Conservation (phyloP, 1,140 invertebrate species). For the Ceratosolen solmsi region DNA sequence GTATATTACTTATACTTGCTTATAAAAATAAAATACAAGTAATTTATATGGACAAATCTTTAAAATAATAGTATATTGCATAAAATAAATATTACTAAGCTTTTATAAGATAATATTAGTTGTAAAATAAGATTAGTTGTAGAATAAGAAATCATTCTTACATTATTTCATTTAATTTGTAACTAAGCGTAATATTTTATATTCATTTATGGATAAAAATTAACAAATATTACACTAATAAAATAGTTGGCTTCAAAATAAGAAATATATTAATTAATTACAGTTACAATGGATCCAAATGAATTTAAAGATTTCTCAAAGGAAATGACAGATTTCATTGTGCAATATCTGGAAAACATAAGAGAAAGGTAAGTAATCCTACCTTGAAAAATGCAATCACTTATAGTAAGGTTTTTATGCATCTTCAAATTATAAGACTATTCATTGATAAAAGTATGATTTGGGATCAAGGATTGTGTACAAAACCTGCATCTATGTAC, state of each 20-base stretch:
- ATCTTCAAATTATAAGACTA: neutral
- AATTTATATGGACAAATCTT: too few species aligned
- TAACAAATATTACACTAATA: neutral
- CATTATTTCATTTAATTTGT: too few species aligned
- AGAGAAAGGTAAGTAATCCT: slow-evolving; percentile 80
- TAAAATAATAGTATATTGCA: too few species aligned
- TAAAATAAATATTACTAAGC: too few species aligned
- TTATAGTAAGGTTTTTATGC: neutral
- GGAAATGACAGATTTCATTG: slow-evolving; percentile 86
- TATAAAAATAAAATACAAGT: too few species aligned
- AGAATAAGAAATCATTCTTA: too few species aligned
- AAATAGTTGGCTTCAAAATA: neutral
- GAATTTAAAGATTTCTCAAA: slow-evolving; percentile 86
- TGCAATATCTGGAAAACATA: slow-evolving; percentile 89
- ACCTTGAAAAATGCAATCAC: neutral
- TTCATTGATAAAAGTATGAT: slow-evolving; percentile 32
- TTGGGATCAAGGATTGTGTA: slow-evolving; percentile 39
- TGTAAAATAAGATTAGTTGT: too few species aligned
- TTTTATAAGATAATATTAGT: too few species aligned
- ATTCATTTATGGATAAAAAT: neutral
- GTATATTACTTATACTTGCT: too few species aligned
- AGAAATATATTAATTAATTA: slow-evolving; percentile 25
- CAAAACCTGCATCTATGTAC: neutral
- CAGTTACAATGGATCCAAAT: slow-evolving; percentile 80
- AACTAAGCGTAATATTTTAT: too few species aligned